Base-by-base conservation (phyloP, 2,113 vertebrate genomes). In the Salvelinus alpinus region DNA sequence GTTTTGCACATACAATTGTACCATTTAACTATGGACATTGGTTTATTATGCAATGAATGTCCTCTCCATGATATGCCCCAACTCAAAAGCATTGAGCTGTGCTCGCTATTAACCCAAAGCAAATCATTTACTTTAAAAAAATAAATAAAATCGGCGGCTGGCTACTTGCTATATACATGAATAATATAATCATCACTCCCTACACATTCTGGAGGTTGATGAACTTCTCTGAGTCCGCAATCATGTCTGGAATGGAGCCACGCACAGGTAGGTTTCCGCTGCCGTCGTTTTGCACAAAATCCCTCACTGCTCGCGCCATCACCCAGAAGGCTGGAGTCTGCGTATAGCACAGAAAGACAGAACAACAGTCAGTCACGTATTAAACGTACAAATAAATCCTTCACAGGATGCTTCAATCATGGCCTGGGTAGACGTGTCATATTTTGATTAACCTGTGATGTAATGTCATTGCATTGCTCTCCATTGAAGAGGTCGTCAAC, bases 181-280 rank as follows among this genome's bases (percentile, higher is more conserved):
- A 62, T 62, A 8, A 22, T 22, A 22, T 8, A 62, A 62, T 62
- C 59, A 62, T 24, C 25, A 29, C 22, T 76, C 89, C 96, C 91
- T 93, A 99, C 98, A 99, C 87, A 76, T 97, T 99, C 89, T 99
- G 97, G 70, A 99, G 89, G 80, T 91, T 96, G 87, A 99, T 96
- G 82, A 97, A 99, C 88, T 97, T 98, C 80, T 83, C 91, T 1
- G 97, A 99, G 88, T 99, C 97, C 47, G 98, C 96, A 13, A 98
- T 98, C 98, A 99, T 99, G 82, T 99, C 98, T 71, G 98, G 98
- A 90, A 99, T 96, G 80, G 94, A 96, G 76, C 97, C 98, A 2
- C 97, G 91, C n/a, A 99, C 88, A 44, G 98, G 98, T 29, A 99
- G 90, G 77, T 86, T 95, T 72, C 97, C 96, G 51, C 90, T 92